Base-by-base conservation (phyloP, 2,888 invertebrate genomes). In the Parnassius mnemosyne region DNA sequence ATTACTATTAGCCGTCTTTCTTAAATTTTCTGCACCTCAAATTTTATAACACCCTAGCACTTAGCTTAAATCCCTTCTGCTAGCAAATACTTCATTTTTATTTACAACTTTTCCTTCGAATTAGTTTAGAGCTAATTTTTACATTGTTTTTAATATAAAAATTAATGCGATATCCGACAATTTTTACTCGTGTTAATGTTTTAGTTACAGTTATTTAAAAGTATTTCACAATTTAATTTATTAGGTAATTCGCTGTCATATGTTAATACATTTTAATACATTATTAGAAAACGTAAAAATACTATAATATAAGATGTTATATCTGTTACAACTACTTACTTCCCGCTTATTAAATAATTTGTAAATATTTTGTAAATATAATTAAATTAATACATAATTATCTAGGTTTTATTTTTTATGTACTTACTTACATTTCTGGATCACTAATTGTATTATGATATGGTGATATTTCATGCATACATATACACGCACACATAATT, bases 341-440 rank as follows among this genome's bases (percentile, higher is more conserved):
- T 63, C 63, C 63, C 52, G 63, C 58, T 63, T 63, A 9, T 56
- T 34, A 46, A 11, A 47, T 46, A 16, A 43, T 44, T 51, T 62
- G 63, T 63, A 63, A 63, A 63, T 63, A 59, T 59, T 43, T 52
- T 63, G 63, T 63, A 63, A 59, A 63, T 63, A 63, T 51, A 41
- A 52, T 42, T 57, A 46, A 52, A 59, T 51, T 53, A 43, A 44
- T 46, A 62, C 46, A 47, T 55, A 20, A 20, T 20, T 20, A 51
- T 52, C 34, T 42, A 10, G 25, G n/a, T 59, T 47, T 52, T 52
- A 55, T 55, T 54, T 54, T 49, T 59, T 49, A n/a, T n/a, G n/a
- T 49, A 13, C 16, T 47, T 53, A 46, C 10, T n/a, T 20, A 63
- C 42, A 53, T 59, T 47, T 54, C 46, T 57, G 12, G 11, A 59